Percentiles rank a stretch among this genome's conserved stretches.
These are phyloP conservation scores for Drosophila santomea DNA, from an alignment of 1,140 invertebrate species.

Conservation along the genomic window DNA sequence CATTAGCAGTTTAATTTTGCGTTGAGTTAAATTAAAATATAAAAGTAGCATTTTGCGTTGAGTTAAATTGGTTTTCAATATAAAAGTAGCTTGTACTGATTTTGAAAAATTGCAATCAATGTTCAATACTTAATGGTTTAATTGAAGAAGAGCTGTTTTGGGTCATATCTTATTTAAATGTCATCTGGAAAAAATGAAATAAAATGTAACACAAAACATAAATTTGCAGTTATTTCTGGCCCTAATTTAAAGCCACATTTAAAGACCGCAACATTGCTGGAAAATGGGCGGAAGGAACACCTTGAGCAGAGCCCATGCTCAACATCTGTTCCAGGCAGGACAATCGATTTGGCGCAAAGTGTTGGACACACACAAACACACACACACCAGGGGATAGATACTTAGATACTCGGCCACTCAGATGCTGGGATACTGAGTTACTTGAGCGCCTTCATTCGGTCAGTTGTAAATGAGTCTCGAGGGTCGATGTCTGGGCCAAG, in stretches of 20 bases:
- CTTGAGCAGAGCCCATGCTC: constrained; percentile 68
- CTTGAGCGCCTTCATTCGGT: constrained; percentile 45
- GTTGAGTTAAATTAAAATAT: no score
- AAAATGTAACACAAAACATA: no score
- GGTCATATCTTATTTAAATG: no score
- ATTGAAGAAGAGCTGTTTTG: no score
- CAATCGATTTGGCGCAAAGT: constrained; percentile 77
- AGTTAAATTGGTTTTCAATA: no score
- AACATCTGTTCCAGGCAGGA: constrained; percentile 75
- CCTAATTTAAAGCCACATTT: constrained; percentile 1
- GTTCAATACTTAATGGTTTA: no score
- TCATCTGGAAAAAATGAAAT: no score
- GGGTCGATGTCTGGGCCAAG: constrained; percentile 38
- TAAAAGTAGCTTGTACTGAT: no score
- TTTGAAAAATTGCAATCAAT: no score
- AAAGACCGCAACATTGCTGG: constrained; percentile 6
- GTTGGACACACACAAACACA: constrained; percentile 50
- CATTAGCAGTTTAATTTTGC: no score
- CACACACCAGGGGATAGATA: constrained; percentile 14
- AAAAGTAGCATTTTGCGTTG: no score
- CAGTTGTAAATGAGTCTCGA: constrained; percentile 80
- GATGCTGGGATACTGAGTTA: constrained; percentile 2
- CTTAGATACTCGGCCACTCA: constrained; percentile 28
- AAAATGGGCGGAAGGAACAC: constrained; percentile 68
- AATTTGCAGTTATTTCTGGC: background rate